Percentiles rank a stretch among this genome's conserved stretches.
Conservation (phyloP, 23 tunicate genomes). For the Aplidium turbinatum region DNA sequence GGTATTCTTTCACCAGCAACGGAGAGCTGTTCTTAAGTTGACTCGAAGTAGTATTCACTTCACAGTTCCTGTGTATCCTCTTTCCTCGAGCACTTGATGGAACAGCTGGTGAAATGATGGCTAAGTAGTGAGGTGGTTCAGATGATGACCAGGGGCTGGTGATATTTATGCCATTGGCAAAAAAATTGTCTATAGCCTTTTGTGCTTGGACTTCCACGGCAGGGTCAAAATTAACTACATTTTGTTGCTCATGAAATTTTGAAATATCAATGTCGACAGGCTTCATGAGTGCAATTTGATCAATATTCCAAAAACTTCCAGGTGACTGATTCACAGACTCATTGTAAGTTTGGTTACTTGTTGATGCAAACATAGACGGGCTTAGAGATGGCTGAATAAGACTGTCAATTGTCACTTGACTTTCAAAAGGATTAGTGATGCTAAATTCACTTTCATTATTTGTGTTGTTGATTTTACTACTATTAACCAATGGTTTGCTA, state of each 20-base stretch:
- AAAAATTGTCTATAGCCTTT: conserved; percentile 83
- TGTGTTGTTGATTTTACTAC: not conserved
- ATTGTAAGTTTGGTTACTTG: conserved; percentile 2
- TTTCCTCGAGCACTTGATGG: conserved; percentile 12
- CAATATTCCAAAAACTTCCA: conserved; percentile 81
- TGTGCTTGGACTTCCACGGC: conserved; percentile 66
- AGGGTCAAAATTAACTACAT: conserved; percentile 61
- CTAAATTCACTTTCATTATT: conserved; percentile 49
- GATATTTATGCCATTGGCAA: conserved; percentile 57
- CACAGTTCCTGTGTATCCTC: not conserved
- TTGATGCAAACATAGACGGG: conserved; percentile 68
- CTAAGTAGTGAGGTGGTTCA: conserved; percentile 54
- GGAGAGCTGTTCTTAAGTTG: not conserved
- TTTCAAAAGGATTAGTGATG: conserved; percentile 86
- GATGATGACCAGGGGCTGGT: conserved; percentile 68
- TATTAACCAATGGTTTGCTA: not conserved
- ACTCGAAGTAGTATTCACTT: not conserved
- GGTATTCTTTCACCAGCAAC: not conserved
- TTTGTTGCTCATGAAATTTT: conserved; percentile 69
- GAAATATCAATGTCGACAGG: conserved; percentile 85
- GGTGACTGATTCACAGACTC: conserved; percentile 25
- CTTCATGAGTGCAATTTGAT: conserved; percentile 77
- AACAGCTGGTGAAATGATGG: conserved; percentile 71
- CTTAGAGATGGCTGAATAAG: conserved; percentile 80
- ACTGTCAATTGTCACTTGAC: conserved; percentile 61